Percentiles rank a stretch among this genome's conserved stretches.
Evolutionary conservation across 1,140 invertebrate genomes (phyloP).

Genomic region (Wiebesia pumilae): DNA sequence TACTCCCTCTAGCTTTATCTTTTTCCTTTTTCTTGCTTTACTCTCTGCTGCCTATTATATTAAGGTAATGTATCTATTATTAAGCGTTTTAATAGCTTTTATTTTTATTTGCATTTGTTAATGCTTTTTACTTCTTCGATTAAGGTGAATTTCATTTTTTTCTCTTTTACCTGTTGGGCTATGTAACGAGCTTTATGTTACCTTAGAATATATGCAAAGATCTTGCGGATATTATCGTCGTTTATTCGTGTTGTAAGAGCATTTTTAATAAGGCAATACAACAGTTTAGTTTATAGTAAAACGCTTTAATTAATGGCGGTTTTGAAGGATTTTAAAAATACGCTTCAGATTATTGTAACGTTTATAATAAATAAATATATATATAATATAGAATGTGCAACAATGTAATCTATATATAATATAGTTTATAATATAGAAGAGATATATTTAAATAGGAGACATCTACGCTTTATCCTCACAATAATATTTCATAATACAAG

Average conservation of each 20-base stretch:
- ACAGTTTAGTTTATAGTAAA: not conserved
- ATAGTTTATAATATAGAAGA: too few species aligned
- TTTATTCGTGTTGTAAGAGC: not conserved
- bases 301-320: not conserved
- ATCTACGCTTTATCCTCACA: not conserved
- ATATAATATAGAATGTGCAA: too few species aligned
- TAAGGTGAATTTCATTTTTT: not conserved
- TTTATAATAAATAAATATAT: too few species aligned
- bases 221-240: constrained; percentile 14
- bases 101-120: not conserved
- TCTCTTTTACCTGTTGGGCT: not conserved
- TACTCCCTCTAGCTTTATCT: not conserved
- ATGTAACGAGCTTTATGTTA: not conserved
- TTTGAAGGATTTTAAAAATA: not conserved
- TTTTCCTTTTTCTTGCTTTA: not conserved
- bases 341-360: not conserved
- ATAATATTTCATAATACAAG: not conserved
- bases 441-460: not conserved
- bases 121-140: not conserved
- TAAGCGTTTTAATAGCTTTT: not conserved
- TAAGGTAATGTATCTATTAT: constrained; percentile 47
- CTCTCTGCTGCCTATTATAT: not conserved
- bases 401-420: too few species aligned
- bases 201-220: not conserved
- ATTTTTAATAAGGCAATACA: constrained; percentile 19